Conservation (phyloP, 2,113 vertebrate genomes). For the Pampusana beccarii region DNA sequence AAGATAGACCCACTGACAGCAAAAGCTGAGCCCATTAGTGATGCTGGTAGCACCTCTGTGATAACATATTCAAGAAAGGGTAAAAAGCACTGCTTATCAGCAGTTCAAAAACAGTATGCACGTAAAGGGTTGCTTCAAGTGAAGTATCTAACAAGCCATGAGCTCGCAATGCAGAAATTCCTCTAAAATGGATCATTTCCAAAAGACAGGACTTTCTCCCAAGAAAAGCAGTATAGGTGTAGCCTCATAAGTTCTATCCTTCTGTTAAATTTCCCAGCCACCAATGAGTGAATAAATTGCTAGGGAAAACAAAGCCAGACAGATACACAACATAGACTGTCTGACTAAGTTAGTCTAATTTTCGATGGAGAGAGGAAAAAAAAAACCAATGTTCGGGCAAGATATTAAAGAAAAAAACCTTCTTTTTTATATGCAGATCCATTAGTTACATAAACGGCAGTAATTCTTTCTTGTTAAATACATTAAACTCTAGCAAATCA, state of each 20-base stretch:
- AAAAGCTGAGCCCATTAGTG: neutral
- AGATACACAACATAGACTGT: neutral
- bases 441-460: neutral
- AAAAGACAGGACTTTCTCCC: neutral
- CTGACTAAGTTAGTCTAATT: neutral
- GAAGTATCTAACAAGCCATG: neutral
- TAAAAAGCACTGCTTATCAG: neutral
- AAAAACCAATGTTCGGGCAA: neutral
- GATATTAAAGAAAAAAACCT: neutral
- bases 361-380: neutral
- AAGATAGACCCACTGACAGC: accelerated
- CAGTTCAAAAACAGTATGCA: neutral
- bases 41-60: neutral
- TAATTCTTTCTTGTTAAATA: neutral
- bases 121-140: neutral
- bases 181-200: neutral
- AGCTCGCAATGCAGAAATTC: neutral
- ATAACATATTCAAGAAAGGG: neutral
- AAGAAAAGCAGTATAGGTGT: neutral
- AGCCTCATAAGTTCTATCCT: neutral
- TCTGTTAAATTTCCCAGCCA: neutral
- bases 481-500: neutral
- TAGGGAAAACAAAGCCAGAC: neutral
- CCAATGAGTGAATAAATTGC: neutral
- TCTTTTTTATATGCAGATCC: neutral